Base-by-base conservation (phyloP, 2,888 invertebrate genomes). In the Cephus nigrinus region DNA sequence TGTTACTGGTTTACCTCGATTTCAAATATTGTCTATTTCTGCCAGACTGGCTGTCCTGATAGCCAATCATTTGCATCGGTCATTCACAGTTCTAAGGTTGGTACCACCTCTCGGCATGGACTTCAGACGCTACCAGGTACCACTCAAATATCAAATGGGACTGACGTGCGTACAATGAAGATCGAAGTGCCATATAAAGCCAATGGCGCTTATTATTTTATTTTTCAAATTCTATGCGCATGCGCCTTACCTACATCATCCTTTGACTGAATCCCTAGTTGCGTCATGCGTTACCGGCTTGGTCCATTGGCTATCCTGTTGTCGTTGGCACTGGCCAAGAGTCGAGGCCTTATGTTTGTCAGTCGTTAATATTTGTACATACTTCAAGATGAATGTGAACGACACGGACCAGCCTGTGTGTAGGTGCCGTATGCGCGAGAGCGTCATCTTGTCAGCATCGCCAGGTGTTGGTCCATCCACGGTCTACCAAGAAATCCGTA, bases 281-380 rank as follows among this genome's bases (percentile, higher is more conserved):
- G 55, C 55, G 55, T 55, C 55, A 55, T 23, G 5, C 55, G 23
- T 55, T 55, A 55, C 55, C 55, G 23, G 1, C 55, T 23, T 1
- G 23, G 55, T 55, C 55, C 55, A 55, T 55, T 55, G 55, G 55
- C 55, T 9, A 55, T 55, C 55, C 55, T 23, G 55, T 23, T 55
- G 55, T 23, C 55, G 23, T 55, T 55, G 55, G 23, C 55, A 55
- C 55, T 55, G 55, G 55, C 23, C 55, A 23, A 55, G 55, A 55
- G 23, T 69, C 75, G 74, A 78, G 68, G 73, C 75, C 77, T 36
- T 73, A 69, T 77, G 80, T 82, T 83, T 83, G 78, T 75, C 80
- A 76, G 76, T 32, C 81, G 78, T 79, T 76, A 81, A 83, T 83
- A 82, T 83, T 84, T 81, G 80, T 82, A 32, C 71, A 77, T 68